Evolutionary conservation across 2,888 invertebrate species (phyloP).

Genomic region (Nephrocerus scutellatus): DNA sequence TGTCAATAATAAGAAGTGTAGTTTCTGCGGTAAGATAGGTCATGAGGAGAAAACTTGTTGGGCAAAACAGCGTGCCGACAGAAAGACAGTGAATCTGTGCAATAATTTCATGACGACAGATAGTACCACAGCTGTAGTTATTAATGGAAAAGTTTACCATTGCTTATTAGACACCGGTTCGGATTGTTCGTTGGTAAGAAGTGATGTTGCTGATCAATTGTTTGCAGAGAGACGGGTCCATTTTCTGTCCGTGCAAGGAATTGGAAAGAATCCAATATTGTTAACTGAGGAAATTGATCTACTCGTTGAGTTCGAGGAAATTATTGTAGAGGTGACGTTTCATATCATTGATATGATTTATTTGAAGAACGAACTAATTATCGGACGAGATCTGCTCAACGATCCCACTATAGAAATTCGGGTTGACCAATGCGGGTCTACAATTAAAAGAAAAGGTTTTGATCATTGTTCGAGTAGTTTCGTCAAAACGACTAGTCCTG

Average conservation of each 20-base stretch:
- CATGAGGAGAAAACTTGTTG: slow-evolving; percentile 18
- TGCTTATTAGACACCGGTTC: slow-evolving; percentile 14
- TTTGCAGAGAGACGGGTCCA: slow-evolving; percentile 9
- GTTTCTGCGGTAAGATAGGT: slow-evolving; percentile 14
- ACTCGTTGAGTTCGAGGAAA: slow-evolving; percentile 6
- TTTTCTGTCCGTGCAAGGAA: too few relatives aligned
- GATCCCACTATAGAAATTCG: slow-evolving; percentile 5
- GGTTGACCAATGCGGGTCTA: slow-evolving; percentile 3
- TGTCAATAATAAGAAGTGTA: too few relatives aligned
- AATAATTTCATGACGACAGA: slow-evolving; percentile 1
- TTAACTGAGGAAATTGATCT: background rate
- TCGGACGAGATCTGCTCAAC: slow-evolving; percentile 2
- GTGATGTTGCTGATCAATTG: slow-evolving; percentile 10
- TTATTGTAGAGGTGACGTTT: slow-evolving; percentile 4
- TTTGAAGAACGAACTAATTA: too few relatives aligned
- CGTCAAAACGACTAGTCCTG: background rate
- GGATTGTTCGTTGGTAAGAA: slow-evolving; percentile 14
- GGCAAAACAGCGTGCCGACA: slow-evolving; percentile 13
- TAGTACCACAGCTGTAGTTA: slow-evolving; percentile 11
- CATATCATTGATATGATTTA: slow-evolving; percentile 1
- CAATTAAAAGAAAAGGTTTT: slow-evolving; percentile 6
- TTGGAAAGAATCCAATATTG: background rate
- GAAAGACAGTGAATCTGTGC: slow-evolving; percentile 10
- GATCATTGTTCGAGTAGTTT: slow-evolving; percentile 2
- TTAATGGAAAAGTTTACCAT: slow-evolving; percentile 14